Conservation (phyloP, 1,140 invertebrate species). For the Anoplolepis gracilipes region DNA sequence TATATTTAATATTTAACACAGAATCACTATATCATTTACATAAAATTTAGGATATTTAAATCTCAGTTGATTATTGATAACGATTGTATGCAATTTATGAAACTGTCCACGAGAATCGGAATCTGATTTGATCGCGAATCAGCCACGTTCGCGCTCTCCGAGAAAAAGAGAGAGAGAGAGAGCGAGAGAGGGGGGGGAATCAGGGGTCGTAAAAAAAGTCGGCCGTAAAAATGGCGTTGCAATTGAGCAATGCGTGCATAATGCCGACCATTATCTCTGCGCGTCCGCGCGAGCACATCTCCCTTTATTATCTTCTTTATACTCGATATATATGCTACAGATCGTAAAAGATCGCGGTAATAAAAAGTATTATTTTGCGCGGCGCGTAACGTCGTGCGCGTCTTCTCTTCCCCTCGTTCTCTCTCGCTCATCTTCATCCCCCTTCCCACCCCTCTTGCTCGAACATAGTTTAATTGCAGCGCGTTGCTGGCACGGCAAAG, state of each 20-base stretch:
- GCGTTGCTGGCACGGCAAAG: conserved; percentile 33
- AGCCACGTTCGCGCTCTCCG: conserved; percentile 30
- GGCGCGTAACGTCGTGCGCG: conserved; percentile 15
- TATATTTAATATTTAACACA: no score
- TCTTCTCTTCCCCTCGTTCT: background rate
- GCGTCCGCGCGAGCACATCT: conserved; percentile 61
- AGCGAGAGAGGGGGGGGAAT: conserved; percentile 13
- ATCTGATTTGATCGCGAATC: conserved; percentile 61
- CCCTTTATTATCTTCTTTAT: conserved; percentile 74
- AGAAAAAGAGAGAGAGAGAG: conserved; percentile 15
- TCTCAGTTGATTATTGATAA: conserved; percentile 40
- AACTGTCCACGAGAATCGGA: background rate
- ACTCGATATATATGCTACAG: conserved; percentile 70
- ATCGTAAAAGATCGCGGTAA: conserved; percentile 73
- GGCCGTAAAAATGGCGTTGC: conserved; percentile 73
- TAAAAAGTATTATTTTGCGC: conserved; percentile 75
- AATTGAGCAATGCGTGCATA: conserved; percentile 71
- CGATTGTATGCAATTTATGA: conserved; percentile 11
- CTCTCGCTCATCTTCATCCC: background rate
- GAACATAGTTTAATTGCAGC: conserved; percentile 60
- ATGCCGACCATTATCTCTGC: conserved; percentile 68
- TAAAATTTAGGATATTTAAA: no score
- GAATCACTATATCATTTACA: no score
- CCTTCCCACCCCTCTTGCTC: background rate
- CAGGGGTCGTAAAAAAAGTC: conserved; percentile 69